phyloP scores from a whole-genome alignment of 2,797 vertebrate genomes.

The Bryconaethiops microstoma region DNA sequence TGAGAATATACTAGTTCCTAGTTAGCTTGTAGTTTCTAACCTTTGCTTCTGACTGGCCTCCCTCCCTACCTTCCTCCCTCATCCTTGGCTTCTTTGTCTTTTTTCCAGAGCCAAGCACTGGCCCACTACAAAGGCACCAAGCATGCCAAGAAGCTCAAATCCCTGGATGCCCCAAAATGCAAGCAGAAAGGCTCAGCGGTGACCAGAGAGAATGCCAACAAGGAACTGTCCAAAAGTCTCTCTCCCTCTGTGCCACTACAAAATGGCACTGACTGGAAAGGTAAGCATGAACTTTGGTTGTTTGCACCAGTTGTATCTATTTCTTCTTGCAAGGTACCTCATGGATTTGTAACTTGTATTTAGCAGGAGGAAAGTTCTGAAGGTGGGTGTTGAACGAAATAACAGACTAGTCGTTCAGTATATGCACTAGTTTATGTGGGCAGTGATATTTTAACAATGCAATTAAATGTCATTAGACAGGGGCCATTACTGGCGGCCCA shows the following conservation, averaged over 20 bases:
- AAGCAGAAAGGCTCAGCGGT: slow-evolving; percentile 88
- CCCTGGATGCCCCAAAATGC: slow-evolving; percentile 92
- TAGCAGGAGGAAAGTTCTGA: too few species aligned
- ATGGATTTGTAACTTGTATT: not conserved
- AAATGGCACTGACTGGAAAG: slow-evolving; percentile 85
- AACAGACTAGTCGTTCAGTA: not conserved
- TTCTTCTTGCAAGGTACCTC: not conserved
- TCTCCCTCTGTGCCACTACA: slow-evolving; percentile 76
- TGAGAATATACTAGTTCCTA: not conserved
- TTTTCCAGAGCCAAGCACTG: slow-evolving; percentile 95
- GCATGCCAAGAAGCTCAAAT: slow-evolving; percentile 99
- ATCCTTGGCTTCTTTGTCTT: slow-evolving; percentile 84
- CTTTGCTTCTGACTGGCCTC: slow-evolving; percentile 39
- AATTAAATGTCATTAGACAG: too few species aligned
- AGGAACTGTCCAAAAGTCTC: slow-evolving; percentile 84
- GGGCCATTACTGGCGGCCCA: too few species aligned
- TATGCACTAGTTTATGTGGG: not conserved
- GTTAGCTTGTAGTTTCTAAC: not conserved
- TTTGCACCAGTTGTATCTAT: not conserved
- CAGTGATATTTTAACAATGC: not conserved
- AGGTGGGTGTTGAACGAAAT: not conserved
- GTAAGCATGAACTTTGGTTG: slow-evolving; percentile 65
- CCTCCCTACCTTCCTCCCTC: slow-evolving; percentile 72
- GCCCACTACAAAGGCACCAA: slow-evolving; percentile 99
- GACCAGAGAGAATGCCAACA: slow-evolving; percentile 80